Percentiles rank a stretch among this genome's conserved stretches.
These are phyloP conservation scores for Casuarius casuarius DNA, from an alignment of 2,113 vertebrate genomes.

Conservation along the genomic window DNA sequence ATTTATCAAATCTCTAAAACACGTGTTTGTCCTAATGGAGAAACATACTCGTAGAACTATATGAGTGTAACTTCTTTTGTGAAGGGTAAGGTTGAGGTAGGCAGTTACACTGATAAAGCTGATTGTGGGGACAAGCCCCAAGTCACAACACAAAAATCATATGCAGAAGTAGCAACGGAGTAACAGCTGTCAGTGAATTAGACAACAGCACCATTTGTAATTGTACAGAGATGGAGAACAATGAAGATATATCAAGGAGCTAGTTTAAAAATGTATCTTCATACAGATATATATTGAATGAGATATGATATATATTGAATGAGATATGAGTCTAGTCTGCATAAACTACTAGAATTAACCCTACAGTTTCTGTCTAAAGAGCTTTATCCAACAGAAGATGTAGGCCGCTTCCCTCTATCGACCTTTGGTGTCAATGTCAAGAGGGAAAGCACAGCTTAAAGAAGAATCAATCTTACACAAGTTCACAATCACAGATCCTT, in stretches of 20 bases:
- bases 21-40: not conserved
- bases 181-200: rapidly evolving
- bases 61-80: rapidly evolving
- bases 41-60: not conserved
- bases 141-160: not conserved
- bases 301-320: rapidly evolving
- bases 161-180: not conserved
- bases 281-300: not conserved
- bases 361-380: not conserved
- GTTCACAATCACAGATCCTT: not conserved
- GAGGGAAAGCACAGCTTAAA: not conserved
- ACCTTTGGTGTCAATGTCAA: not conserved
- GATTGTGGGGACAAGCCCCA: rapidly evolving
- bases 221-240: not conserved
- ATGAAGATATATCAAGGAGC: not conserved
- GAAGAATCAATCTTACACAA: not conserved
- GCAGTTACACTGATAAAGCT: rapidly evolving
- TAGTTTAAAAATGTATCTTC: not conserved
- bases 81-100: not conserved
- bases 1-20: not conserved
- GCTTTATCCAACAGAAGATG: not conserved
- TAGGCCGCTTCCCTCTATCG: conserved; percentile 1
- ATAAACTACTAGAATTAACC: not conserved
- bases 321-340: rapidly evolving
- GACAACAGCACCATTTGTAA: not conserved